Conservation (phyloP, 1,140 invertebrate genomes). For the Hormaphis cornu region DNA sequence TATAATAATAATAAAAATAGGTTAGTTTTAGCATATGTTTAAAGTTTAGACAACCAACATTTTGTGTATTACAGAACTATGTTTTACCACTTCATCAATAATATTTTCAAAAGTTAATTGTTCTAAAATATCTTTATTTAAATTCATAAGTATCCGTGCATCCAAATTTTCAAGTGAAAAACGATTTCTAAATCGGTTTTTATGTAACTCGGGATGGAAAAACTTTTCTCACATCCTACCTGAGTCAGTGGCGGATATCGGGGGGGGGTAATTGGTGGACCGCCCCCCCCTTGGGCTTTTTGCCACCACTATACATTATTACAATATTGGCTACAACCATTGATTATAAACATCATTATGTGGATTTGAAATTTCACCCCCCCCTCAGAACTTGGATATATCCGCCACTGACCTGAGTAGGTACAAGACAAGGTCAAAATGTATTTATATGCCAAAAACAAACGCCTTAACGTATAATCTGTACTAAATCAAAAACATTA, state of each 20-base stretch:
- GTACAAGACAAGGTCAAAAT: background rate
- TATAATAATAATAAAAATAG: too few species aligned
- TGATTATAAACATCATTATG: too few species aligned
- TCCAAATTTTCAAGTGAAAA: background rate
- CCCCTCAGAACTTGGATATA: too few species aligned
- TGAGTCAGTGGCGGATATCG: too few species aligned
- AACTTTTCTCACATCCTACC: background rate
- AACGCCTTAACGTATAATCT: background rate
- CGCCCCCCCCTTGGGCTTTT: too few species aligned
- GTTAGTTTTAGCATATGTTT: too few species aligned
- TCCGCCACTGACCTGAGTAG: too few species aligned
- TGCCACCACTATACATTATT: too few species aligned
- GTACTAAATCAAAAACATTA: too few species aligned
- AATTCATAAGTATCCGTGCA: background rate
- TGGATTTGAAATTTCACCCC: too few species aligned
- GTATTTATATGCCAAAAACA: background rate
- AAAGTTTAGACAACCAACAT: background rate
- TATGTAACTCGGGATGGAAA: background rate
- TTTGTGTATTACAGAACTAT: background rate
- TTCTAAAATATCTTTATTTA: background rate
- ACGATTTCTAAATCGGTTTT: background rate
- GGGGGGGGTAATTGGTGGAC: too few species aligned
- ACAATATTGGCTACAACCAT: too few species aligned
- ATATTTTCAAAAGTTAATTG: background rate
- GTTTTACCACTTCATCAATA: background rate